Percentiles rank a stretch among this genome's conserved stretches.
These are phyloP conservation scores for Anthopleura sola DNA, from an alignment of 64 coral and sea anemone genomes.

Conservation along the genomic window DNA sequence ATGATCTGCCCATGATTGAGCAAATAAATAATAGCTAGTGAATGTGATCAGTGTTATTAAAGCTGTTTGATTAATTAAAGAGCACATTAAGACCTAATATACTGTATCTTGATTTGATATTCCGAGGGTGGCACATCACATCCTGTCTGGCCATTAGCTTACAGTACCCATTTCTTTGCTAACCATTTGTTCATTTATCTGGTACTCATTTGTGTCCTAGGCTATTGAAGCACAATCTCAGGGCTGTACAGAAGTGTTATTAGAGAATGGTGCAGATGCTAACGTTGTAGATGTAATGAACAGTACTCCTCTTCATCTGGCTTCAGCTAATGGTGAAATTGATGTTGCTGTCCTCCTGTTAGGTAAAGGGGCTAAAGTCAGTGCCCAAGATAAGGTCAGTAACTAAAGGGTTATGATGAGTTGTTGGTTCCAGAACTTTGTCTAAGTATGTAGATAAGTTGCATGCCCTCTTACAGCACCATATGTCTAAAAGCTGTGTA, in stretches of 20 bases:
- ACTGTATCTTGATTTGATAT: too few species aligned
- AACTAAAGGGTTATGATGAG: too few species aligned
- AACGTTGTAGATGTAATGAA: slow-evolving; percentile 84
- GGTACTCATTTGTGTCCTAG: slow-evolving; percentile 21
- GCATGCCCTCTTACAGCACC: too few species aligned
- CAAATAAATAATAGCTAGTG: too few species aligned
- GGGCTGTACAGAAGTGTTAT: slow-evolving; percentile 57
- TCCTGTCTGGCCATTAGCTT: too few species aligned
- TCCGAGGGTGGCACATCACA: too few species aligned
- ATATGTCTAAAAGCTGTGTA: too few species aligned
- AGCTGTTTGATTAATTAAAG: too few species aligned
- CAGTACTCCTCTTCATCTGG: slow-evolving; percentile 88
- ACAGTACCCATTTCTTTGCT: neutral
- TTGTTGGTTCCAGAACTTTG: neutral
- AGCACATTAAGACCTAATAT: too few species aligned
- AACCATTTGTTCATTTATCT: neutral
- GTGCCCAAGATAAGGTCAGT: slow-evolving; percentile 80
- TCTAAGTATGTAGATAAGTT: too few species aligned
- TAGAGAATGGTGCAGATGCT: slow-evolving; percentile 80
- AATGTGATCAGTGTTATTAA: too few species aligned
- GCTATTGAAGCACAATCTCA: slow-evolving; percentile 81
- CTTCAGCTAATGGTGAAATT: slow-evolving; percentile 89
- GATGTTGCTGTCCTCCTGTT: slow-evolving; percentile 82
- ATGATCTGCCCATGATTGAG: too few species aligned
- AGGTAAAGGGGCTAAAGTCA: slow-evolving; percentile 73